Evolutionary conservation across 2,888 invertebrate species (phyloP), one percentile per base, ranked within the genome.

Genomic region (Nephrotoma appendiculata): DNA sequence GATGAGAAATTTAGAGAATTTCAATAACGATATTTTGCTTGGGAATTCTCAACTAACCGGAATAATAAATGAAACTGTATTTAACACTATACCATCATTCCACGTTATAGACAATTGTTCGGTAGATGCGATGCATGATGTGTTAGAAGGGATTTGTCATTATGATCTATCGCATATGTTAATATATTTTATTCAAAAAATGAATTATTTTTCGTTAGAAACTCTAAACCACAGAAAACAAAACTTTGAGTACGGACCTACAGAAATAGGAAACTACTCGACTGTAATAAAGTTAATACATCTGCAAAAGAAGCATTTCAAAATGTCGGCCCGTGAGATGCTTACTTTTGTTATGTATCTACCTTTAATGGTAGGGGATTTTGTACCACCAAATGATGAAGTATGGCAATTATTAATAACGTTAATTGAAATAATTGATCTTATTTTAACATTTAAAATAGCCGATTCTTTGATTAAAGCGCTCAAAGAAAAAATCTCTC

Each of bases 1-100:
- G 41, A 85, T 89, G 5, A 31, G 83, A 83, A 83, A 41, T 41
- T 3, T 11, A 12, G 83, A 83, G 12, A 83, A 83, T 83, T 83
- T 19, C 19, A 9, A 5, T 19, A 83, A 83, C 6, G 83, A 83
- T 19, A 41, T 83, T 83, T 5, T 41, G 6, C 12, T 41, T 41
- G 41, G 41, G 3, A 83, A 83, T 83, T 9, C 83, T 12, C 41
- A 31, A 41, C 12, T 41, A 83, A 83, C 83, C 3, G 83, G 83
- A 41, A 11, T 83, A 41, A 9, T 83, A 41, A 41, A 83, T 83
- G 83, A 83, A 83, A 41, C 41, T 83, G 31, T 1, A 12, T 83
- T 83, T 41, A 83, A 83, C n/a, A 5, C 2, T 4, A 83, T 83
- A 3, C 41, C 41, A 83, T 83, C 83, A 83, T 83, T 83, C 41